Base-by-base conservation (phyloP, 2,888 invertebrate genomes). In the Cabera pusaria region DNA sequence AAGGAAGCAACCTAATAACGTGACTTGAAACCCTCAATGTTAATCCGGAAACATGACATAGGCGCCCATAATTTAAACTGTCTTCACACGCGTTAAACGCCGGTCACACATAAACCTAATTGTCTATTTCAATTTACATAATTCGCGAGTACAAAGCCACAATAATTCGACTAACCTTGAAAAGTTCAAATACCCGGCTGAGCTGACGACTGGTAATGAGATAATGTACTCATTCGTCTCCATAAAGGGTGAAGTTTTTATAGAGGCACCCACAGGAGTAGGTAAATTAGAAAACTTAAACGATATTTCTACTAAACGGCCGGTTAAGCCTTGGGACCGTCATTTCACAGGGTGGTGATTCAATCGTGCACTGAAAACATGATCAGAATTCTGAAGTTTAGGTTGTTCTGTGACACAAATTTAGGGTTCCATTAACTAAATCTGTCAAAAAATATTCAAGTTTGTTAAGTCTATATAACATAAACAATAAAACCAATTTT, bases 41-140 rank as follows among this genome's bases (percentile, higher is more conserved):
- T 41, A 41, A 31, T 31, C 25, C 29, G 31, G 41, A 41, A 35
- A 22, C 22, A 26, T 26, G 31, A 42, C 25, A 33, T 11, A 34
- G 18, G 17, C 21, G 9, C 7, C 6, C 6, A 23, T 27, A 19
- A 24, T 35, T 36, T 28, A 35, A 42, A 35, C 31, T 42, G 31
- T 42, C 41, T 41, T 36, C 41, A 35, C 29, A 29, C 26, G 23
- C 18, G 29, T 34, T 40, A 34, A 40, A 41, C 25, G 58, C 35
- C 57, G 52, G 62, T 63, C 52, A 58, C 59, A 56, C 57, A 54
- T 59, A 65, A 50, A 61, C 55, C 55, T 64, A 72, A 72, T 70
- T 69, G 65, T 65, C 60, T 63, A 64, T 68, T 63, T 59, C 51
- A 70, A 71, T 72, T 74, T 64, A 61, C 67, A 62, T 62, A 62